Evolutionary conservation across 1,140 invertebrate genomes (phyloP).

Genomic region (Cydia strobilella): DNA sequence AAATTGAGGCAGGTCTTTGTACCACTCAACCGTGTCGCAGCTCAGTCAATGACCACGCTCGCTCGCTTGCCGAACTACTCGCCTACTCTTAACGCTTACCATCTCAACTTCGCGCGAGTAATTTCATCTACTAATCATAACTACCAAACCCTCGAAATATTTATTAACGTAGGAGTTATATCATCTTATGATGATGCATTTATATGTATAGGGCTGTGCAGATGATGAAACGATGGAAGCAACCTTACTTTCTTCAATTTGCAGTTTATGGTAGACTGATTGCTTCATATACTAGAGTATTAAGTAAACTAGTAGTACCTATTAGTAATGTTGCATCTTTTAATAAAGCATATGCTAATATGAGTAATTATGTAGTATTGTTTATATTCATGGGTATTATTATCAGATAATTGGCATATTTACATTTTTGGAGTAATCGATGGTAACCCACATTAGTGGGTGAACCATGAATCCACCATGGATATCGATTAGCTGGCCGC

Average conservation of each 20-base stretch:
- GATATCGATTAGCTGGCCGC: slow-evolving; percentile 61
- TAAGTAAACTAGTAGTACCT: not conserved
- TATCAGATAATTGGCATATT: not conserved
- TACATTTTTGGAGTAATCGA: slow-evolving; percentile 42
- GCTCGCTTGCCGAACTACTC: slow-evolving; percentile 3
- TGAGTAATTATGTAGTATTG: not conserved
- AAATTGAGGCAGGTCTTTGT: slow-evolving; percentile 32
- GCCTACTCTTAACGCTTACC: slow-evolving; percentile 21
- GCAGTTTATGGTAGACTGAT: slow-evolving; percentile 37
- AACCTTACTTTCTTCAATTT: slow-evolving; percentile 43
- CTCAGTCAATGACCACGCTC: slow-evolving; percentile 25
- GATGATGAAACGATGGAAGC: not conserved
- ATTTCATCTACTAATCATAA: slow-evolving; percentile 28
- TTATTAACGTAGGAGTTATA: not conserved
- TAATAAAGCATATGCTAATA: not conserved
- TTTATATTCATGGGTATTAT: not conserved
- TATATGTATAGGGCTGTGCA: not conserved
- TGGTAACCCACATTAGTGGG: slow-evolving; percentile 45
- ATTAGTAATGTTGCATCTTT: not conserved
- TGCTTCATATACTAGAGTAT: slow-evolving; percentile 14
- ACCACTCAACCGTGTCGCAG: slow-evolving; percentile 16
- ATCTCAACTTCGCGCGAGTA: not conserved
- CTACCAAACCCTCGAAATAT: not conserved
- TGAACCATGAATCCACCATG: slow-evolving; percentile 49
- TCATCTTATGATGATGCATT: slow-evolving; percentile 32